Conservation (phyloP, 2,113 vertebrate species). For the Brienomyrus longianalis region DNA sequence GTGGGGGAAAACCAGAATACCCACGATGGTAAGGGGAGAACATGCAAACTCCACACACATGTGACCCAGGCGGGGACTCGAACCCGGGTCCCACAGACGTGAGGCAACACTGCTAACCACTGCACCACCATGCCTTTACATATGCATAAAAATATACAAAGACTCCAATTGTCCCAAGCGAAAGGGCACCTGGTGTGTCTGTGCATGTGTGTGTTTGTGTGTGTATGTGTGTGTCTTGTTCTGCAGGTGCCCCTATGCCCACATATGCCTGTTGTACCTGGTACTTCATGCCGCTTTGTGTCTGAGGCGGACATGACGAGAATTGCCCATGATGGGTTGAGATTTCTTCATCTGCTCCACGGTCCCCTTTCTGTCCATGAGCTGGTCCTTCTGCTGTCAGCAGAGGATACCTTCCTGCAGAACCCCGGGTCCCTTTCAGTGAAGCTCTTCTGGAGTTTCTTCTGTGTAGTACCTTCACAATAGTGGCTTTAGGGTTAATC, state of each 20-base stretch:
- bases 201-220: neutral
- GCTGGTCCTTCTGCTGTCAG: neutral
- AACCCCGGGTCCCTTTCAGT: neutral
- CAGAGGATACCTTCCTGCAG: neutral
- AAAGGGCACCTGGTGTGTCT: neutral
- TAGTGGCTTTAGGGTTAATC: neutral
- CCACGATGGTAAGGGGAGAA: no score
- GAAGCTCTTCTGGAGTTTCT: neutral
- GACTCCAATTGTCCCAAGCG: neutral
- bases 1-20: no score
- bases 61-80: no score
- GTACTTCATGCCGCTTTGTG: neutral
- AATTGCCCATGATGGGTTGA: neutral
- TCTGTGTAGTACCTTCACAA: neutral
- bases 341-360: neutral
- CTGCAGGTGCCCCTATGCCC: neutral
- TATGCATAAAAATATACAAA: neutral
- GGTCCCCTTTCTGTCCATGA: neutral
- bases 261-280: neutral
- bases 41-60: no score
- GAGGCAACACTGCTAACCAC: no score
- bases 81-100: no score
- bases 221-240: neutral
- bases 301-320: neutral
- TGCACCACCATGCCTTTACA: no score